A percentile compares a stretch with the other conserved stretches of the same genome.
phyloP scores from a whole-genome alignment of 2,888 invertebrate genomes.

The Lasiommata megera region DNA sequence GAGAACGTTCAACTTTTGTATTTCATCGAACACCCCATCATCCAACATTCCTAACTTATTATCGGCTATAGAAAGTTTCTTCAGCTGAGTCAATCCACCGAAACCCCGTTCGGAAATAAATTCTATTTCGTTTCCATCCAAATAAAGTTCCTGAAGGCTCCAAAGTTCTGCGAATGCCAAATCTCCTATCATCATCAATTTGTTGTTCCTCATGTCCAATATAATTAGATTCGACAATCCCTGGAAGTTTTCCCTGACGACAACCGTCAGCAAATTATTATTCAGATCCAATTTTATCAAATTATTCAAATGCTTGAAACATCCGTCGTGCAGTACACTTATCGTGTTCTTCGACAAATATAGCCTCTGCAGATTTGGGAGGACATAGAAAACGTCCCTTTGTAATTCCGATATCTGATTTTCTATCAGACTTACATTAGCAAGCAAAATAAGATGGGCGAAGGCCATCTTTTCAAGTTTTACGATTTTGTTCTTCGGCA shows the following conservation, averaged over 20 bases:
- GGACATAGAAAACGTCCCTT: slow-evolving; percentile 87
- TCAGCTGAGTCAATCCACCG: slow-evolving; percentile 87
- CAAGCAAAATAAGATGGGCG: slow-evolving; percentile 86
- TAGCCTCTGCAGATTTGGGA: slow-evolving; percentile 87
- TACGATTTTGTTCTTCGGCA: slow-evolving; percentile 87
- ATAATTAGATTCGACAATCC: slow-evolving; percentile 87
- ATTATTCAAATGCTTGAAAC: slow-evolving; percentile 87
- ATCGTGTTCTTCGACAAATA: slow-evolving; percentile 92
- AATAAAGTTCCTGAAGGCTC: slow-evolving; percentile 85
- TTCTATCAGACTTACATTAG: slow-evolving; percentile 86
- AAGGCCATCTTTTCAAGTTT: slow-evolving; percentile 86
- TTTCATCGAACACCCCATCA: slow-evolving; percentile 86
- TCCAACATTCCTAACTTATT: slow-evolving; percentile 88
- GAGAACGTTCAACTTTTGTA: slow-evolving; percentile 86
- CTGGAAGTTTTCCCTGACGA: slow-evolving; percentile 89
- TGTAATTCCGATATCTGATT: slow-evolving; percentile 89
- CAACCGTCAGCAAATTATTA: slow-evolving; percentile 86
- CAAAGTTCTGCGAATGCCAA: slow-evolving; percentile 90
- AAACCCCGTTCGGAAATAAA: slow-evolving; percentile 89
- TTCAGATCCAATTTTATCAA: slow-evolving; percentile 91
- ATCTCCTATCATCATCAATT: slow-evolving; percentile 90
- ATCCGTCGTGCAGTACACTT: slow-evolving; percentile 91
- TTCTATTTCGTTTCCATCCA: slow-evolving; percentile 87
- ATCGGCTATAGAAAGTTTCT: slow-evolving; percentile 86
- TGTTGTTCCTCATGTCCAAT: slow-evolving; percentile 88